These are phyloP conservation scores for Oxyura jamaicensis DNA, from an alignment of 2,113 vertebrate genomes.

Conservation along the genomic window DNA sequence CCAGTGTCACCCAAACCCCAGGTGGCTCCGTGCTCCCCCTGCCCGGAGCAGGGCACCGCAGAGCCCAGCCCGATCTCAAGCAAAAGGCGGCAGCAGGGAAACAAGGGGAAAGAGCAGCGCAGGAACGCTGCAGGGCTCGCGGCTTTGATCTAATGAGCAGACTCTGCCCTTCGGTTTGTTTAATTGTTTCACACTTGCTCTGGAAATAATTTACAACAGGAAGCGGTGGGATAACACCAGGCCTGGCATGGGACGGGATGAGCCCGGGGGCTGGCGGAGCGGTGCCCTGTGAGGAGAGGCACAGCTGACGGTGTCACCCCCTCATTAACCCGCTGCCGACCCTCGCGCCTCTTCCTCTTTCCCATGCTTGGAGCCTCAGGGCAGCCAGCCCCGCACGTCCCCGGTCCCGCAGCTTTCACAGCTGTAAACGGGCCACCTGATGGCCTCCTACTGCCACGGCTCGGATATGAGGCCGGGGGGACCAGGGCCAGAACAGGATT, in stretches of 20 bases:
- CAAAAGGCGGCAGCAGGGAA: background rate
- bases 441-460: background rate
- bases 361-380: background rate
- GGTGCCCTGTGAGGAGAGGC: constrained; percentile 39
- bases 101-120: background rate
- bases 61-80: background rate
- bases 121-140: constrained; percentile 6
- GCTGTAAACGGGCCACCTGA: background rate
- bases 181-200: constrained; percentile 72
- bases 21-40: rapidly evolving
- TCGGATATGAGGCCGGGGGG: rapidly evolving
- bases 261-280: background rate
- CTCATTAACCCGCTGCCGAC: background rate
- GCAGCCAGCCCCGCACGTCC: rapidly evolving
- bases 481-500: background rate
- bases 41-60: rapidly evolving
- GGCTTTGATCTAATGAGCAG: constrained; percentile 59
- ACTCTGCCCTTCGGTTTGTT: constrained; percentile 61
- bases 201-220: constrained; percentile 72
- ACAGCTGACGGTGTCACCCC: constrained; percentile 31
- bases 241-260: constrained; percentile 30
- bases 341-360: background rate
- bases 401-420: background rate
- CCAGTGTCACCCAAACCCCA: rapidly evolving
- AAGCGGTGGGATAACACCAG: constrained; percentile 51